phyloP scores from a whole-genome alignment of 2,113 vertebrate species.

The Puma concolor region DNA sequence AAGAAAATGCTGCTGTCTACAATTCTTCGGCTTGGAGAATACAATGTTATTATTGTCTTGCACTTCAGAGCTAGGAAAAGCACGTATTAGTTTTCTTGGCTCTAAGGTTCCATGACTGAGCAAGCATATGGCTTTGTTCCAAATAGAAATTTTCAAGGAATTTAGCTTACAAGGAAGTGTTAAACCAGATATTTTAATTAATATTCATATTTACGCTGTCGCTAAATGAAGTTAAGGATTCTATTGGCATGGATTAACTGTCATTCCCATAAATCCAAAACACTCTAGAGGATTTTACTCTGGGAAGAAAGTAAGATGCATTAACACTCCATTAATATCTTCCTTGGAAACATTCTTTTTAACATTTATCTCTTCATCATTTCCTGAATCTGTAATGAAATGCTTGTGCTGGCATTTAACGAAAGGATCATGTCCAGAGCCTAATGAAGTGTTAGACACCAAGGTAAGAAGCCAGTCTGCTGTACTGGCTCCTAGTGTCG shows the following conservation, averaged over 20 bases:
- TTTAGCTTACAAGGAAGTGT: constrained; percentile 44
- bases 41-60: constrained; percentile 39
- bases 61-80: constrained; percentile 45
- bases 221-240: constrained; percentile 67
- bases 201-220: constrained; percentile 66
- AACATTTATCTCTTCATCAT: constrained; percentile 76
- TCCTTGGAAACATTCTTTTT: constrained; percentile 74
- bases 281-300: constrained; percentile 35
- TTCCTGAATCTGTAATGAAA: constrained; percentile 72
- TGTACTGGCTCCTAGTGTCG: not conserved
- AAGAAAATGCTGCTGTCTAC: constrained; percentile 7
- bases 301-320: constrained; percentile 60
- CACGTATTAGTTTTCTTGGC: constrained; percentile 36
- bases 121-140: constrained; percentile 52
- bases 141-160: constrained; percentile 65
- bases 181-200: constrained; percentile 68
- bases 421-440: constrained; percentile 54
- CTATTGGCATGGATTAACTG: constrained; percentile 38
- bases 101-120: constrained; percentile 47
- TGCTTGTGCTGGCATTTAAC: constrained; percentile 66
- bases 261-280: constrained; percentile 55
- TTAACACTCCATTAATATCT: constrained; percentile 77
- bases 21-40: not conserved
- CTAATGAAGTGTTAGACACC: constrained; percentile 78
- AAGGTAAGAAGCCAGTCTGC: constrained; percentile 77